Percentiles rank a stretch among this genome's conserved stretches.
Conservation (phyloP, 2,888 invertebrate genomes). For the Eugnorisma glareosa region DNA sequence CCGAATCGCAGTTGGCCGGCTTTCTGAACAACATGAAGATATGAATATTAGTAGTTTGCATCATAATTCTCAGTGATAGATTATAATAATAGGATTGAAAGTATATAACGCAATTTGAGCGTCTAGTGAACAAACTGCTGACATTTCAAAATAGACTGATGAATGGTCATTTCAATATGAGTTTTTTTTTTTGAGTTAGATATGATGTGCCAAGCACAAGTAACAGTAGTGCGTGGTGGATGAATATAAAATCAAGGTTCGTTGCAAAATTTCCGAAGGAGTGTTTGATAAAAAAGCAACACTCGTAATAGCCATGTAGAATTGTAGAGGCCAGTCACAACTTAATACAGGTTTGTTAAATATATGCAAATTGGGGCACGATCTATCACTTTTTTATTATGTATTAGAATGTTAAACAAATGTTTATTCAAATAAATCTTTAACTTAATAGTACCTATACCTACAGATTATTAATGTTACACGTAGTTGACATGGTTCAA, state of each 20-base stretch:
- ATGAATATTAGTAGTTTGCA: too few species aligned
- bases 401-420: conserved; percentile 12
- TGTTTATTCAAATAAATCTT: conserved; percentile 17
- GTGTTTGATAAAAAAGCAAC: conserved; percentile 6
- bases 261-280: conserved; percentile 27
- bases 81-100: too few species aligned
- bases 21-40: too few species aligned
- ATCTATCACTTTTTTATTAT: conserved; percentile 4
- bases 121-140: too few species aligned
- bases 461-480: background rate
- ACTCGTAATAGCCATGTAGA: conserved; percentile 9
- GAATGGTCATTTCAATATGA: too few species aligned
- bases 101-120: too few species aligned
- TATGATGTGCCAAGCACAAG: background rate
- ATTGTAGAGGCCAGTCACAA: conserved; percentile 25
- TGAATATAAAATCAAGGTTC: conserved; percentile 29
- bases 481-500: background rate
- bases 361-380: conserved; percentile 9
- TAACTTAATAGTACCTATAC: background rate
- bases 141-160: too few species aligned
- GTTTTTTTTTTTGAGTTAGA: background rate
- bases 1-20: too few species aligned
- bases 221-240: conserved; percentile 10
- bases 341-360: conserved; percentile 24
- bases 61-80: too few species aligned